A percentile compares a stretch with the other conserved stretches of the same genome.
Evolutionary conservation across 2,113 vertebrate genomes (phyloP).

Genomic region (Propithecus coquereli): DNA sequence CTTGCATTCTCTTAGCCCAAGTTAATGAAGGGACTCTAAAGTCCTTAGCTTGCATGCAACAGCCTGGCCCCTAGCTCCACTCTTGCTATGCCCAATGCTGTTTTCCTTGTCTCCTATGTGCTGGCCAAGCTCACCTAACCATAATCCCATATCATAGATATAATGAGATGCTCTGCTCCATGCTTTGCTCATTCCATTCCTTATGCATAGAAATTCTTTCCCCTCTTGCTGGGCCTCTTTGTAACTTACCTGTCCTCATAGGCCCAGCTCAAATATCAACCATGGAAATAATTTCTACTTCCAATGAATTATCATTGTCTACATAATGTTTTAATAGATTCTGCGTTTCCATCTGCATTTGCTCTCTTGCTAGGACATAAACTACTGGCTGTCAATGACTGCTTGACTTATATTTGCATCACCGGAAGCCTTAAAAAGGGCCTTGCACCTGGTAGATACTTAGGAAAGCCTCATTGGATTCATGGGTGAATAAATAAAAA

Average conservation of each 20-base stretch:
- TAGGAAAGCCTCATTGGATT: background rate
- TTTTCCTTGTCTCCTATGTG: background rate
- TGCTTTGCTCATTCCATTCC: background rate
- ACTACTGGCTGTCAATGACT: background rate
- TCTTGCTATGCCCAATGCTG: background rate
- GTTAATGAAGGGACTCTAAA: background rate
- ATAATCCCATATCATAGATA: background rate
- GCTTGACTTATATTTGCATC: background rate
- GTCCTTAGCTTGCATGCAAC: background rate
- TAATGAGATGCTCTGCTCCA: background rate
- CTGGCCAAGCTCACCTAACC: background rate
- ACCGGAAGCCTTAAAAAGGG: background rate
- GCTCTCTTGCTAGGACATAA: background rate
- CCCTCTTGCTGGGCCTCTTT: background rate
- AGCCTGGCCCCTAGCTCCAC: background rate
- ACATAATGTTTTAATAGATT: background rate
- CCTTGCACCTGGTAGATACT: background rate
- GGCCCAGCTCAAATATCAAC: background rate
- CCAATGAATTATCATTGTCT: background rate
- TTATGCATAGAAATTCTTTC: background rate
- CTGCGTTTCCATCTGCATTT: background rate
- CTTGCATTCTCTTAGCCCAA: background rate
- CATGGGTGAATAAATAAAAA: background rate
- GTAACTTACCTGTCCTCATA: background rate
- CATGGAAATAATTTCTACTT: background rate